Evolutionary conservation across 2,797 vertebrate species (phyloP).

Genomic region (Manis javanica): DNA sequence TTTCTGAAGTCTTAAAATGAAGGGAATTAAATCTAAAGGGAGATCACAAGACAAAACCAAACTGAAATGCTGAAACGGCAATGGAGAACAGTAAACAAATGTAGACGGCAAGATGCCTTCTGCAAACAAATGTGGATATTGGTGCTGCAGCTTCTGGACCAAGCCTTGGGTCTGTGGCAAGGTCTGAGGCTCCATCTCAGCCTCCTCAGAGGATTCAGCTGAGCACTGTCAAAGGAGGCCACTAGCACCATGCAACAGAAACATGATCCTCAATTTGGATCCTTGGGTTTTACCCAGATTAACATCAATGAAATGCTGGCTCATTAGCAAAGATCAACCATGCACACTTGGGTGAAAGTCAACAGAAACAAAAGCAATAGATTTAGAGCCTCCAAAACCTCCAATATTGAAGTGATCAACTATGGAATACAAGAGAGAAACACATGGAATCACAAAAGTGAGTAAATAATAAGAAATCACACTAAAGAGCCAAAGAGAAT

Average conservation of each 20-base stretch:
- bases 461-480: background rate
- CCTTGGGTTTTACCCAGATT: background rate
- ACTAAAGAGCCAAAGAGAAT: background rate
- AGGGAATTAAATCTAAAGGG: background rate
- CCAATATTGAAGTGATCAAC: background rate
- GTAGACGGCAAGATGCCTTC: background rate
- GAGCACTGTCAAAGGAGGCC: background rate
- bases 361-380: background rate
- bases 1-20: slow-evolving; percentile 49
- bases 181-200: background rate
- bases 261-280: background rate
- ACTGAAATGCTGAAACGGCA: background rate
- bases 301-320: background rate
- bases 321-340: background rate
- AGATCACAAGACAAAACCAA: slow-evolving; percentile 2
- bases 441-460: background rate
- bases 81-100: background rate
- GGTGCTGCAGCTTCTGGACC: background rate
- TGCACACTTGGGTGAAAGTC: background rate
- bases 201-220: background rate
- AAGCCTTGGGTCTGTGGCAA: too few relatives aligned
- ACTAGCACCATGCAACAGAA: background rate
- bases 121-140: background rate
- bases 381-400: background rate
- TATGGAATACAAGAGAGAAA: background rate